Conservation (phyloP, 2,113 vertebrate genomes). For the Orcinus orca region DNA sequence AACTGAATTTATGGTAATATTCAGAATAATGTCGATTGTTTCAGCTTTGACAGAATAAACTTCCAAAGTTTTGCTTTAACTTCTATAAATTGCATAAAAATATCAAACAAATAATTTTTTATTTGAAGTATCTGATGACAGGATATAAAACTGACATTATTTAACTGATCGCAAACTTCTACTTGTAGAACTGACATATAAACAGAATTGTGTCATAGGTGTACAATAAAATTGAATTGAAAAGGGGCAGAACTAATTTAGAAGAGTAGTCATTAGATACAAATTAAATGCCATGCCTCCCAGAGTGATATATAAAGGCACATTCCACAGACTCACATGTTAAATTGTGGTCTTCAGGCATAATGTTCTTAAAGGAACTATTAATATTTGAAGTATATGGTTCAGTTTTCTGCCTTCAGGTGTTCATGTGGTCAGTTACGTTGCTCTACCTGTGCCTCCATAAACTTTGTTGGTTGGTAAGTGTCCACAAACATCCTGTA, state of each 20-base stretch:
- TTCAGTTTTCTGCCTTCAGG: not conserved
- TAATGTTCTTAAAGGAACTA: not conserved
- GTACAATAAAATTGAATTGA: not conserved
- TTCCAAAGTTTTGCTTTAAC: not conserved
- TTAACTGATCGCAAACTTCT: not conserved
- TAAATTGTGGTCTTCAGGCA: not conserved
- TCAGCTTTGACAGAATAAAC: not conserved
- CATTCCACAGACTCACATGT: not conserved
- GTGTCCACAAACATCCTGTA: not conserved
- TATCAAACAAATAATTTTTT: not conserved
- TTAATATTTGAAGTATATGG: not conserved
- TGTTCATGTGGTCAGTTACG: not conserved
- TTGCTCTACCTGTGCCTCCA: not conserved
- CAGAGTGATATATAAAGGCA: not conserved
- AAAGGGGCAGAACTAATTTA: constrained; percentile 3
- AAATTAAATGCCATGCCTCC: constrained; percentile 14
- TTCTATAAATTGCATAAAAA: not conserved
- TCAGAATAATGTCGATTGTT: not conserved
- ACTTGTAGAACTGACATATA: not conserved
- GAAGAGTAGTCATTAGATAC: not conserved
- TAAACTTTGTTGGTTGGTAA: not conserved
- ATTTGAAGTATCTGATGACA: not conserved
- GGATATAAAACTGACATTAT: not conserved
- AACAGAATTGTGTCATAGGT: not conserved
- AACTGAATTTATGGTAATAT: not conserved